phyloP scores from a whole-genome alignment of 1,140 invertebrate species.

The Brachionus calyciflorus region DNA sequence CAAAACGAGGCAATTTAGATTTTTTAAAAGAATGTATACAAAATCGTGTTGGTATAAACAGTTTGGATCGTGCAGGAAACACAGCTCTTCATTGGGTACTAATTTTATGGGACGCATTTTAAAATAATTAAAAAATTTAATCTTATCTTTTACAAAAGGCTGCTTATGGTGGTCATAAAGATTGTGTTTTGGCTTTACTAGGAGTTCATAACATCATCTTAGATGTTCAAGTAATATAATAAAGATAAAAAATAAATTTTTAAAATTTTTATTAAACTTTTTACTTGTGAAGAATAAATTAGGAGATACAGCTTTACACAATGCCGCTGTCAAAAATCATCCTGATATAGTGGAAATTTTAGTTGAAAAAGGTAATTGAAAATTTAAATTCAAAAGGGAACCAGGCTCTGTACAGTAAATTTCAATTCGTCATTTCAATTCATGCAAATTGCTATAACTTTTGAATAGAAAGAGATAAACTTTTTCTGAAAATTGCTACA shows the following conservation, averaged over 20 bases:
- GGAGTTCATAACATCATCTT: background rate
- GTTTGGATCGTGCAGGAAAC: conserved; percentile 63
- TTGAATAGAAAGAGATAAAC: background rate
- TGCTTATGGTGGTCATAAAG: conserved; percentile 20
- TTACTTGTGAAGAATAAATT: conserved; percentile 26
- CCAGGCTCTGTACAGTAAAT: no score
- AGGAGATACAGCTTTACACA: conserved; percentile 27
- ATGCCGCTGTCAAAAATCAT: conserved; percentile 29
- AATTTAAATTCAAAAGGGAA: background rate
- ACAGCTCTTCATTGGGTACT: conserved; percentile 66
- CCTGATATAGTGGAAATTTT: conserved; percentile 23
- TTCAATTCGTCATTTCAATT: no score
- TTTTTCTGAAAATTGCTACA: no score
- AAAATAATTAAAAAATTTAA: background rate
- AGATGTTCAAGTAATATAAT: background rate
- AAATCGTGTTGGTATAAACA: conserved; percentile 29
- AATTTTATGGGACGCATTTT: background rate
- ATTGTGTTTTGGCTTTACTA: conserved; percentile 2
- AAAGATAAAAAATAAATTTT: background rate
- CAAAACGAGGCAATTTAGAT: conserved; percentile 28
- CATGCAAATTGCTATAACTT: background rate
- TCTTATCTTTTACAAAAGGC: background rate
- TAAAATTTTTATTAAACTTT: background rate
- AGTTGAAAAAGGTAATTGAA: background rate
- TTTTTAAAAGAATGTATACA: conserved; percentile 20